phyloP scores from a whole-genome alignment of 2,888 invertebrate species.

The Athalia circularis region DNA sequence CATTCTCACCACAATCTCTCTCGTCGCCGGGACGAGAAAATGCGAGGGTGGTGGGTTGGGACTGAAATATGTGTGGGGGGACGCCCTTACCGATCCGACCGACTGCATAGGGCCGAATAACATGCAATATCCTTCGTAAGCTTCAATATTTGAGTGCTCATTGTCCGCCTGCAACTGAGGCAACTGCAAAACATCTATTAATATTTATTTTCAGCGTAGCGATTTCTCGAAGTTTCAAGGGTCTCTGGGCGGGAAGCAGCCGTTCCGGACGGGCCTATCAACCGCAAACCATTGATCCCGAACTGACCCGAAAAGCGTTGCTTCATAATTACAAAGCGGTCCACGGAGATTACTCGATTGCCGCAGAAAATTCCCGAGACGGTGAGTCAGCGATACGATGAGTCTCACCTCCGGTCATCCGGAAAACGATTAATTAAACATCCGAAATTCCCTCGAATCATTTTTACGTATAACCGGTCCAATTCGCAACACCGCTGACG shows the following conservation, averaged over 20 bases:
- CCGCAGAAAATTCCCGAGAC: conserved; percentile 64
- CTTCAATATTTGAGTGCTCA: neutral
- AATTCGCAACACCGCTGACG: neutral
- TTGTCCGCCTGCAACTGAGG: neutral
- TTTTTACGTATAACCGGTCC: neutral
- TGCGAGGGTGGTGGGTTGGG: conserved; percentile 80
- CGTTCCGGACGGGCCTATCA: conserved; percentile 81
- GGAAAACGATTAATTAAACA: neutral
- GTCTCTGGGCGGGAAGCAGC: conserved; percentile 81
- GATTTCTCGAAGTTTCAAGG: conserved; percentile 83
- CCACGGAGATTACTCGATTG: conserved; percentile 76
- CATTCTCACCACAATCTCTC: conserved; percentile 56
- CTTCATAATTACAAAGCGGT: conserved; percentile 78
- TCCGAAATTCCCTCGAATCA: neutral
- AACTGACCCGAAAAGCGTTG: conserved; percentile 83
- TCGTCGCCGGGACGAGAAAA: conserved; percentile 64
- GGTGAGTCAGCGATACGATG: conserved; percentile 60
- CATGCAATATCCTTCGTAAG: conserved; percentile 89
- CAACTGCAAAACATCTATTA: no score
- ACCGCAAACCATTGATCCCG: conserved; percentile 82
- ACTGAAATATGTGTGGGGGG: conserved; percentile 91
- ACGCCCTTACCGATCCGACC: conserved; percentile 85
- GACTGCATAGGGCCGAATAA: conserved; percentile 91
- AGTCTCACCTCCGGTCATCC: neutral
- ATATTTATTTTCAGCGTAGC: conserved; percentile 79